Percentiles rank a stretch among this genome's conserved stretches.
Conservation (phyloP, 2,797 vertebrate genomes). For the Falco peregrinus region DNA sequence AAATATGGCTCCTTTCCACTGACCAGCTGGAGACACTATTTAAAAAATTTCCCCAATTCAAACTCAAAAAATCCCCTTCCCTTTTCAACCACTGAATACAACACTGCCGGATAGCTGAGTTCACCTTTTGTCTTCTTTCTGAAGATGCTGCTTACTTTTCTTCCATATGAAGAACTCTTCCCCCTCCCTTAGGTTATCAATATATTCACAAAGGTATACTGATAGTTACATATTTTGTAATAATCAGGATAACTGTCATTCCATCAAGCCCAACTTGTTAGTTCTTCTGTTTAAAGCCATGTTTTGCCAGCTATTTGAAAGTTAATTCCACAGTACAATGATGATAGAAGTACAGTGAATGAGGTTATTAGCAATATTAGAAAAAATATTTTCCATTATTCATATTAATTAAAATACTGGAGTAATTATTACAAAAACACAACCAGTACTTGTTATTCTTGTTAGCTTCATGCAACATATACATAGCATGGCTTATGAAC, state of each 20-base stretch:
- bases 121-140: not conserved
- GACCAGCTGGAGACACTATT: not conserved
- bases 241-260: not conserved
- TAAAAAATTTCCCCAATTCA: not conserved
- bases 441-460: not conserved
- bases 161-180: not conserved
- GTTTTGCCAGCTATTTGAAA: not conserved
- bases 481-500: not conserved
- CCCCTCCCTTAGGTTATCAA: not conserved
- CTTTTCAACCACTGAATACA: not conserved
- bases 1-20: not conserved
- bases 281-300: not conserved
- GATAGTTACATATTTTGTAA: not conserved
- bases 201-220: not conserved
- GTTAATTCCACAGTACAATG: not conserved
- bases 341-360: not conserved
- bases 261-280: not conserved
- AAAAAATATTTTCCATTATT: slow-evolving; percentile 3
- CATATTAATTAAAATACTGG: not conserved
- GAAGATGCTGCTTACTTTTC: not conserved
- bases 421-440: not conserved
- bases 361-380: not conserved
- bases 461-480: not conserved
- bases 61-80: not conserved
- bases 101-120: not conserved